Percentiles rank a stretch among this genome's conserved stretches.
These are phyloP conservation scores for Huso huso DNA, from an alignment of 2,797 vertebrate genomes.

Conservation along the genomic window DNA sequence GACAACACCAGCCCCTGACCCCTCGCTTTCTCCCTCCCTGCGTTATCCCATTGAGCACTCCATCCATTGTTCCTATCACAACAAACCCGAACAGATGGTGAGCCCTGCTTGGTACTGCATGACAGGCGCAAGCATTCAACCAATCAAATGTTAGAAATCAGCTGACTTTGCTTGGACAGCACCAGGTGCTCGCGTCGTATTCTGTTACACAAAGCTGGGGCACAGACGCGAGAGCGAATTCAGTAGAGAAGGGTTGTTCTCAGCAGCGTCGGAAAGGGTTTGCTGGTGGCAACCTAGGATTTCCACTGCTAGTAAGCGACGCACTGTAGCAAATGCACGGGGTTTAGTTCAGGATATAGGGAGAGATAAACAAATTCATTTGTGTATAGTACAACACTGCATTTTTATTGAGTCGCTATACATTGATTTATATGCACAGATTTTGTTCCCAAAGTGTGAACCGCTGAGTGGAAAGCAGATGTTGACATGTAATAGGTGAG, in stretches of 20 bases:
- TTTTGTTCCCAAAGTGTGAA: too few relatives aligned
- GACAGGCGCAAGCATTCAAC: conserved; percentile 53
- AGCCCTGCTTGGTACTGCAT: conserved; percentile 46
- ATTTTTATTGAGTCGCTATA: too few relatives aligned
- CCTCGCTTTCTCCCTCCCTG: not conserved
- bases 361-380: not conserved
- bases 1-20: conserved; percentile 2
- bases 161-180: conserved; percentile 57
- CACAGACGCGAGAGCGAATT: conserved; percentile 29
- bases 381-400: too few relatives aligned
- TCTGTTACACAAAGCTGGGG: conserved; percentile 31
- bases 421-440: too few relatives aligned
- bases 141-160: conserved; percentile 59
- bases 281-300: conserved; percentile 34
- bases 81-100: conserved; percentile 64
- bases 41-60: conserved; percentile 13
- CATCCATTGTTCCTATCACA: conserved; percentile 66
- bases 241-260: conserved; percentile 24
- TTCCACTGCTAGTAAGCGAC: conserved; percentile 13
- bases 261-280: conserved; percentile 19
- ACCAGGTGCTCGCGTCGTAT: conserved; percentile 58
- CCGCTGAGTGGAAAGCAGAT: too few relatives aligned
- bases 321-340: not conserved
- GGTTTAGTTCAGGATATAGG: not conserved
- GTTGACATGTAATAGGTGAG: too few relatives aligned